These are phyloP conservation scores for Pipra filicauda DNA, from an alignment of 2,113 vertebrate species.

Conservation along the genomic window DNA sequence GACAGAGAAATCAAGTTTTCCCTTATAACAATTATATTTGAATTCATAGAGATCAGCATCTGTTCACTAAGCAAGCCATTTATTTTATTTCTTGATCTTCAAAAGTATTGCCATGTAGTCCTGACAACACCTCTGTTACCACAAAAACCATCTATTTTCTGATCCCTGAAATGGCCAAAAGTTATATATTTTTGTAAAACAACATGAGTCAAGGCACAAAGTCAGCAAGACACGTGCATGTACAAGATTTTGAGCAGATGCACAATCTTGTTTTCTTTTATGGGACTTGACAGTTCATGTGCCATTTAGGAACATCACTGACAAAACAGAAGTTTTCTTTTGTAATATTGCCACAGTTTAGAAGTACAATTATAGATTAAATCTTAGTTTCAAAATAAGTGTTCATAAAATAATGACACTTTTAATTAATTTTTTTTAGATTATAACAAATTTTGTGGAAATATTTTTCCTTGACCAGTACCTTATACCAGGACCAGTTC, in stretches of 20 bases:
- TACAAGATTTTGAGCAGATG: not conserved
- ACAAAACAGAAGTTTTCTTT: not conserved
- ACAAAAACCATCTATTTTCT: not conserved
- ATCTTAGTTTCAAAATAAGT: not conserved
- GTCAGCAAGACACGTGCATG: not conserved
- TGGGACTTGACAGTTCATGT: not conserved
- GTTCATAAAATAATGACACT: not conserved
- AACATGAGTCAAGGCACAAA: not conserved
- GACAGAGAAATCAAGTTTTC: not conserved
- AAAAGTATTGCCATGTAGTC: not conserved
- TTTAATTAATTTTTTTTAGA: not conserved
- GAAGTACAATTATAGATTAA: not conserved
- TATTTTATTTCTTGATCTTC: not conserved
- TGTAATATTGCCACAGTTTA: not conserved
- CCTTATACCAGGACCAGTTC: not conserved
- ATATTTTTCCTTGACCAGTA: not conserved
- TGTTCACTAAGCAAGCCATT: not conserved
- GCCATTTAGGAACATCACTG: not conserved
- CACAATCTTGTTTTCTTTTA: not conserved
- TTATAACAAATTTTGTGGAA: not conserved
- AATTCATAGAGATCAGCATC: not conserved
- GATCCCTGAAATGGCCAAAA: not conserved
- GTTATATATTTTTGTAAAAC: not conserved
- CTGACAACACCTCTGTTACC: not conserved
- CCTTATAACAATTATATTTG: not conserved